A percentile compares a stretch with the other conserved stretches of the same genome.
Conservation (phyloP, 2,113 vertebrate genomes). For the Miniopterus natalensis region DNA sequence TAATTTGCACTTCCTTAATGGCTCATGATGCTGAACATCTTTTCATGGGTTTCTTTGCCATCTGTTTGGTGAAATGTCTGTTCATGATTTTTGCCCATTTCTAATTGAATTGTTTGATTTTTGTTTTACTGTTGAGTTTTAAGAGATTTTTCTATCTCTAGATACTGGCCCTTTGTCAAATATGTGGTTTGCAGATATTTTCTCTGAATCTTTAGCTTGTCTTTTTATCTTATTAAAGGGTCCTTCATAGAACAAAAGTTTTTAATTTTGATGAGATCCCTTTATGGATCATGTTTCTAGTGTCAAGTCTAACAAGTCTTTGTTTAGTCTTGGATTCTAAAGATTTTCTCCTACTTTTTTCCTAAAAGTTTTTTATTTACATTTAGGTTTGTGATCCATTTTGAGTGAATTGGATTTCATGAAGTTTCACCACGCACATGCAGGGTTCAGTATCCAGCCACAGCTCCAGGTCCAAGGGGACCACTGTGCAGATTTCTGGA, state of each 20-base stretch:
- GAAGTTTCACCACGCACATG: background rate
- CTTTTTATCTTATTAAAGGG: slow-evolving; percentile 3
- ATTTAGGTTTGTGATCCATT: background rate
- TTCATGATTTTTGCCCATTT: slow-evolving; percentile 35
- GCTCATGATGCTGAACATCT: background rate
- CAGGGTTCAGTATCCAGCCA: background rate
- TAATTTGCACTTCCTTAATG: slow-evolving; percentile 2
- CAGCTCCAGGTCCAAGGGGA: background rate
- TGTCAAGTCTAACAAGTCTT: background rate
- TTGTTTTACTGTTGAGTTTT: background rate
- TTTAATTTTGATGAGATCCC: background rate
- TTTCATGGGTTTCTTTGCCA: background rate
- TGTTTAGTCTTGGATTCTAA: background rate
- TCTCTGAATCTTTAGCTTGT: background rate
- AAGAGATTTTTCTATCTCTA: slow-evolving; percentile 31
- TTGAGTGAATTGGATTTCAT: background rate
- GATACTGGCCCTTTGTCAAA: background rate
- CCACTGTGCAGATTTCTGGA: background rate
- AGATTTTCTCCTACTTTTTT: background rate
- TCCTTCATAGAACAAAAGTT: background rate
- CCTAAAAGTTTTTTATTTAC: background rate
- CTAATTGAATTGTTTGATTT: background rate
- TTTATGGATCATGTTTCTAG: background rate
- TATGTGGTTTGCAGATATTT: slow-evolving; percentile 21
- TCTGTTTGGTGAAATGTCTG: background rate